Conservation (phyloP, 2,113 vertebrate species). For the Maccullochella peelii region DNA sequence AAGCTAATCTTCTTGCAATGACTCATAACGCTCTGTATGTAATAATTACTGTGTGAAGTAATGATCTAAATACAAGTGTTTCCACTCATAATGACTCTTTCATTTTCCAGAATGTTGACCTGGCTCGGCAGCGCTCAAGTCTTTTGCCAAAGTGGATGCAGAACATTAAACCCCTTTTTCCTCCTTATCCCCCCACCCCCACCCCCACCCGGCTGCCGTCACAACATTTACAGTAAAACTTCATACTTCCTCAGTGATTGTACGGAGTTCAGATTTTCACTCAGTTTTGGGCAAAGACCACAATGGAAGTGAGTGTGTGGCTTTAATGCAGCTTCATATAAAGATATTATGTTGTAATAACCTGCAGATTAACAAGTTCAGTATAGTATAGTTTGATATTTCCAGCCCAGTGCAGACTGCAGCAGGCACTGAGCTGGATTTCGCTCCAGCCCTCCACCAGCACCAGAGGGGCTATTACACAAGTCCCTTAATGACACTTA, state of each 20-base stretch:
- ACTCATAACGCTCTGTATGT: slow-evolving; percentile 80
- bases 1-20: slow-evolving; percentile 78
- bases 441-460: slow-evolving; percentile 38
- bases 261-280: slow-evolving; percentile 40
- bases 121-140: slow-evolving; percentile 58
- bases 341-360: slow-evolving; percentile 57
- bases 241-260: slow-evolving; percentile 59
- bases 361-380: slow-evolving; percentile 54
- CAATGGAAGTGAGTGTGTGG: slow-evolving; percentile 36
- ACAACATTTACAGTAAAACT: slow-evolving; percentile 64
- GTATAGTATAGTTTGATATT: slow-evolving; percentile 27
- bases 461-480: slow-evolving; percentile 75
- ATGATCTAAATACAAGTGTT: slow-evolving; percentile 80
- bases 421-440: slow-evolving; percentile 37
- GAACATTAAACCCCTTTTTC: slow-evolving; percentile 67
- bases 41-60: slow-evolving; percentile 82
- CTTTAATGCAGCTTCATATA: slow-evolving; percentile 42
- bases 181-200: neutral
- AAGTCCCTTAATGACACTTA: slow-evolving; percentile 81
- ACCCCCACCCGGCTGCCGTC: neutral
- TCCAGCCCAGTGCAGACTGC: slow-evolving; percentile 18
- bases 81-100: slow-evolving; percentile 80
- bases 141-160: slow-evolving; percentile 76
- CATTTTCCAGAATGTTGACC: slow-evolving; percentile 77
- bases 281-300: slow-evolving; percentile 26